These are phyloP conservation scores for Chymomyza caudatula DNA, from an alignment of 2,888 invertebrate genomes.

Conservation along the genomic window DNA sequence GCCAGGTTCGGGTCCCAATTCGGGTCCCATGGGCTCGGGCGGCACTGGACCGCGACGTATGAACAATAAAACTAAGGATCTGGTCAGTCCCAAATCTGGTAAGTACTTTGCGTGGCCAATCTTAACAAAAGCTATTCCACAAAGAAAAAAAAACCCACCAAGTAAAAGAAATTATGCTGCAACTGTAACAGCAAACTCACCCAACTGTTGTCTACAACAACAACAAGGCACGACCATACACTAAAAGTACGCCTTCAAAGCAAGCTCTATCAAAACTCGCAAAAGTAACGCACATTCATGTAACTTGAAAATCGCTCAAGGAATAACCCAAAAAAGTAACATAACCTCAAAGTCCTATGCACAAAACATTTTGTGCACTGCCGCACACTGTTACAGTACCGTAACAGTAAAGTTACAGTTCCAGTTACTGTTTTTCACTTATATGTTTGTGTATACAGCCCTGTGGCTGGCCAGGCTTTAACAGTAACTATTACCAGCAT, in stretches of 20 bases:
- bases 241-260: conserved; percentile 45
- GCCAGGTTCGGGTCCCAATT: conserved; percentile 77
- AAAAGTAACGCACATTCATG: background rate
- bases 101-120: conserved; percentile 42
- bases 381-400: background rate
- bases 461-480: no score
- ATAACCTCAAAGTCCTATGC: background rate
- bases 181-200: background rate
- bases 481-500: no score
- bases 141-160: conserved; percentile 12
- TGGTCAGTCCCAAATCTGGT: conserved; percentile 79
- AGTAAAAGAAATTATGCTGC: conserved; percentile 26
- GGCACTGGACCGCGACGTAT: conserved; percentile 77
- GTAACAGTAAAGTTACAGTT: background rate
- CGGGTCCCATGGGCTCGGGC: conserved; percentile 77
- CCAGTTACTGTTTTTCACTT: background rate
- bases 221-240: conserved; percentile 6
- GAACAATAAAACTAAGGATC: conserved; percentile 79
- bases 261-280: background rate
- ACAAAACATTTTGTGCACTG: background rate
- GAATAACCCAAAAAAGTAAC: background rate
- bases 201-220: background rate
- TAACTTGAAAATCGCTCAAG: background rate
- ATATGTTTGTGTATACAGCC: background rate
- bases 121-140: conserved; percentile 7